phyloP scores from a whole-genome alignment of 2,113 vertebrate species.

The Hemibates koningsi region DNA sequence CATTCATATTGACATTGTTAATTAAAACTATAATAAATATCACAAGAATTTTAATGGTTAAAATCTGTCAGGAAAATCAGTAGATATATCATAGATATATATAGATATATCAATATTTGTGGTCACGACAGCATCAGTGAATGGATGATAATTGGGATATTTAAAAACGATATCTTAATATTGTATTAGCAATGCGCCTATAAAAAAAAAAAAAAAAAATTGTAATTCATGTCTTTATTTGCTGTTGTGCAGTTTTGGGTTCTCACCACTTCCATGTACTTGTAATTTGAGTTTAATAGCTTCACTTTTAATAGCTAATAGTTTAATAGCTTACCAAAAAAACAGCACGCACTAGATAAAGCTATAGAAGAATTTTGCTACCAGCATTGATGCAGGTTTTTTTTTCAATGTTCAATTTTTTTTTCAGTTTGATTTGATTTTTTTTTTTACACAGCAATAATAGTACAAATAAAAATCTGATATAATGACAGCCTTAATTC shows the following conservation, averaged over 20 bases:
- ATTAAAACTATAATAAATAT: background rate
- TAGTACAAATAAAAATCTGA: background rate
- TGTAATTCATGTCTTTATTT: background rate
- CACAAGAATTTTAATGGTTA: background rate
- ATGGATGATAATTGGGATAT: background rate
- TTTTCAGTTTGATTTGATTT: accelerated
- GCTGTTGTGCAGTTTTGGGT: background rate
- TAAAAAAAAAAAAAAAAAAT: background rate
- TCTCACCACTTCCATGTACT: background rate
- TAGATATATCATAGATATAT: background rate
- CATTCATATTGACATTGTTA: background rate
- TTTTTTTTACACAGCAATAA: background rate
- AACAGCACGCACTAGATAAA: background rate
- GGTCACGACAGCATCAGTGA: background rate
- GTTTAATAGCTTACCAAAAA: background rate
- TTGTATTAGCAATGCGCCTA: background rate
- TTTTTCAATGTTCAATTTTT: background rate
- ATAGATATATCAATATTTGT: background rate
- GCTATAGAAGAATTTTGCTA: background rate
- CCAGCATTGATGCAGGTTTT: background rate
- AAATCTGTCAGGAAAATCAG: background rate
- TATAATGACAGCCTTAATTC: background rate
- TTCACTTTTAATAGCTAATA: background rate
- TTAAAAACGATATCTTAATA: background rate
- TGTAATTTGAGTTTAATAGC: background rate